Evolutionary conservation across 2,797 vertebrate species (phyloP).

Genomic region (Gymnoscopelus braueri): DNA sequence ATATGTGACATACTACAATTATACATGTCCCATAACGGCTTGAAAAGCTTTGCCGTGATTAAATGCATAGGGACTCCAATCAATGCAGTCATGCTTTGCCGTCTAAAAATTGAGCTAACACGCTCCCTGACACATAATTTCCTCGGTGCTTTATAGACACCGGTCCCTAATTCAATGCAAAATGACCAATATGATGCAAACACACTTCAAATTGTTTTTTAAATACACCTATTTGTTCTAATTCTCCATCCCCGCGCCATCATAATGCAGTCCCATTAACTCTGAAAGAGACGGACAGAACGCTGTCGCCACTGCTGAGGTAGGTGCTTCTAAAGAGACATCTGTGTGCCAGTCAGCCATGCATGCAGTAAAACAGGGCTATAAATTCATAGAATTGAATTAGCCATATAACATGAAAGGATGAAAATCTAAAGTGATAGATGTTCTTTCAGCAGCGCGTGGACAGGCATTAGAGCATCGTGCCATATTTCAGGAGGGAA

Average conservation of each 20-base stretch:
- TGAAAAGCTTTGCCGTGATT: constrained; percentile 52
- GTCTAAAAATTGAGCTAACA: constrained; percentile 54
- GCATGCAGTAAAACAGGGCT: constrained; percentile 14
- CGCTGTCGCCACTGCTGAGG: constrained; percentile 32
- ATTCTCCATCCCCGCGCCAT: constrained; percentile 34
- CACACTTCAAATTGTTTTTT: constrained; percentile 35
- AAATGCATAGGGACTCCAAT: constrained; percentile 44
- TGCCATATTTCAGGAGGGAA: constrained; percentile 47
- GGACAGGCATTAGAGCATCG: constrained; percentile 22
- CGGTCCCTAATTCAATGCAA: constrained; percentile 34
- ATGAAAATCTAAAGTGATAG: constrained; percentile 38
- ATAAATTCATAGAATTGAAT: constrained; percentile 42
- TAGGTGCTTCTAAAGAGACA: constrained; percentile 25
- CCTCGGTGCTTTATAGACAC: constrained; percentile 54
- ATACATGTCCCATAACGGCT: constrained; percentile 27
- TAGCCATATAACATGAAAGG: constrained; percentile 46
- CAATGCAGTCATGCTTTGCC: constrained; percentile 53
- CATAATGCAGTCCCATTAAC: constrained; percentile 56
- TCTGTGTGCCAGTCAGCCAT: constrained; percentile 24
- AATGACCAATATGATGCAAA: constrained; percentile 49
- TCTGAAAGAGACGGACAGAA: constrained; percentile 32
- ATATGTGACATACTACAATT: constrained; percentile 27
- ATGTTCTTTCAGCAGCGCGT: constrained; percentile 24
- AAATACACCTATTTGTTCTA: constrained; percentile 57
- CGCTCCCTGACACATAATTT: constrained; percentile 55